phyloP scores from a whole-genome alignment of 2,113 vertebrate genomes.

The Conger conger region DNA sequence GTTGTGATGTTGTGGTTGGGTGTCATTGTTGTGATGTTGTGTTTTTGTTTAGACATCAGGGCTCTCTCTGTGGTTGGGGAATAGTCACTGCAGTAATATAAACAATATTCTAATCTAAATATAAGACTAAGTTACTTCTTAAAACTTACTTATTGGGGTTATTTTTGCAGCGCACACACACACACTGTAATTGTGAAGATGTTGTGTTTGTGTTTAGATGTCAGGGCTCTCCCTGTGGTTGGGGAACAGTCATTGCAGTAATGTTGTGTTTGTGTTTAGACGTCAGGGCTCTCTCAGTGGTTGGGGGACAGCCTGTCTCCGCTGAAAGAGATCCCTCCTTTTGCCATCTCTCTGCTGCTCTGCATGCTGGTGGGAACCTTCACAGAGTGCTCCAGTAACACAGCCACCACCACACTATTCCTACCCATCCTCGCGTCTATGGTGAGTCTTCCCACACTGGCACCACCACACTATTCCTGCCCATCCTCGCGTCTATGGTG shows the following conservation, averaged over 20 bases:
- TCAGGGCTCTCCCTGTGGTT: too few relatives aligned
- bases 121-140: too few relatives aligned
- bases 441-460: conserved; percentile 71
- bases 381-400: conserved; percentile 80
- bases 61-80: too few relatives aligned
- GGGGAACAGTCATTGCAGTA: not conserved
- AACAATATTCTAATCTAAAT: too few relatives aligned
- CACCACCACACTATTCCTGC: too few relatives aligned
- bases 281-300: conserved; percentile 71
- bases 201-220: not conserved
- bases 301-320: conserved; percentile 70
- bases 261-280: conserved; percentile 47
- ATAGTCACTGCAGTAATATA: not conserved
- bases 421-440: conserved; percentile 80
- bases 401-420: conserved; percentile 78
- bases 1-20: too few relatives aligned
- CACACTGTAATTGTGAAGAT: too few relatives aligned
- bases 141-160: too few relatives aligned
- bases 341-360: conserved; percentile 64
- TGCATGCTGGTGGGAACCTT: conserved; percentile 69
- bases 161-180: too few relatives aligned
- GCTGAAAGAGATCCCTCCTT: conserved; percentile 57
- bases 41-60: too few relatives aligned
- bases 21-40: not conserved
- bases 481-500: too few relatives aligned